Base-by-base conservation (phyloP, 1,140 invertebrate genomes). In the Leguminivora glycinivorella region DNA sequence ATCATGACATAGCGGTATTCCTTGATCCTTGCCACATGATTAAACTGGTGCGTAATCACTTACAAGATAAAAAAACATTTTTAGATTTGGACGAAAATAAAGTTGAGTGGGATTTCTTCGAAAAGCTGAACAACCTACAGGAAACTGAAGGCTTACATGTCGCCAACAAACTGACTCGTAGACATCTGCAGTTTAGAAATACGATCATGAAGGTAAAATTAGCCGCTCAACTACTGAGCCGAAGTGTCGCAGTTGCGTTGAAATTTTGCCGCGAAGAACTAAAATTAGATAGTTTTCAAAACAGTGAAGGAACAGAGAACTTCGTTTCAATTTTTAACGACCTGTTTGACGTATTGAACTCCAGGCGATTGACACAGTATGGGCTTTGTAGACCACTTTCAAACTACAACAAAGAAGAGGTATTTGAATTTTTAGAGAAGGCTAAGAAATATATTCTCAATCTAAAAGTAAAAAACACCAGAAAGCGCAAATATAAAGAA, bases 271-370 rank as follows among this genome's bases (percentile, higher is more conserved):
- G 29, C 7, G 68, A 70, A 58, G 24, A 56, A 29, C 29, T 70
- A 7, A 17, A 70, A 5, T 19, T 70, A 24, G 14, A 17, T 17
- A 14, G 25, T 0, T 70, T 70, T 24, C 19, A 40, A n/a, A 12
- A 40, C 10, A 40, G 38, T n/a, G 1, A 70, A 38, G 22, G 34
- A 10, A 52, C 67, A 56, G 43, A 52, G 12, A 31, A 68, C 7
- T 68, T 68, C n/a, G 40, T 68, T 26, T 25, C 3, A 47, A 9
- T 47, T 22, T 7, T 43, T 12, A 69, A 34, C 56, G 9, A 56
- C 25, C n/a, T 69, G 10, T 58, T 24, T n/a, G n/a, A n/a, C n/a
- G n/a, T n/a, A n/a, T 60, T 70, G 9, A 70, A 70, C 38, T 34
- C 68, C 5, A 31, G 47, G 26, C 17, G 7, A 14, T 25, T 58